A percentile compares a stretch with the other conserved stretches of the same genome.
These are phyloP conservation scores for Cololabis saira DNA, from an alignment of 2,113 vertebrate species.

Conservation along the genomic window DNA sequence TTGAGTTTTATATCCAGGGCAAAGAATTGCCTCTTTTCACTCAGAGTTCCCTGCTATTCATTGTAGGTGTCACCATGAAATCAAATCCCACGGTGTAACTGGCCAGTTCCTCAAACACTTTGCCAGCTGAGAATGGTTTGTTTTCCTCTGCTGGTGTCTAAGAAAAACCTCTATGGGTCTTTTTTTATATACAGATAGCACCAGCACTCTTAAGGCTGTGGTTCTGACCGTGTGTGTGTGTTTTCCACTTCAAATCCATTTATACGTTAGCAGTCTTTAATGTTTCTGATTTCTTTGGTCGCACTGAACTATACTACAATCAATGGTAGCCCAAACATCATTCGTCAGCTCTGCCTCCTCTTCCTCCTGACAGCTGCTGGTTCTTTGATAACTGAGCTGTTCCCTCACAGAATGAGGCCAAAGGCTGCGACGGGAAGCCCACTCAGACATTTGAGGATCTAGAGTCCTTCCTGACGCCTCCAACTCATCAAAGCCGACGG, in stretches of 20 bases:
- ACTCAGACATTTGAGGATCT: slow-evolving; percentile 67
- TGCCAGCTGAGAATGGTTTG: slow-evolving; percentile 45
- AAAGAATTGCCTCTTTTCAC: slow-evolving; percentile 75
- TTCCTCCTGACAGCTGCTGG: slow-evolving; percentile 36
- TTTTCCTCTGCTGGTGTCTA: slow-evolving; percentile 40
- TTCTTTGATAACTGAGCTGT: slow-evolving; percentile 63
- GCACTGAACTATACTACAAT: slow-evolving; percentile 14
- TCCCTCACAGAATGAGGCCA: slow-evolving; percentile 54
- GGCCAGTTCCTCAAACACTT: slow-evolving; percentile 61
- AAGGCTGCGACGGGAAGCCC: slow-evolving; percentile 54
- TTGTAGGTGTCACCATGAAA: slow-evolving; percentile 68
- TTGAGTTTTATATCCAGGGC: slow-evolving; percentile 62
- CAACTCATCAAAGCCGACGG: slow-evolving; percentile 35
- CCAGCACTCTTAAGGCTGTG: too few relatives aligned
- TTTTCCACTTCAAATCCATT: too few relatives aligned
- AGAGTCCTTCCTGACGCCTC: slow-evolving; percentile 46
- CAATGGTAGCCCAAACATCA: slow-evolving; percentile 40
- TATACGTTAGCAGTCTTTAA: too few relatives aligned
- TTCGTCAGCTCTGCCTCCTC: slow-evolving; percentile 45
- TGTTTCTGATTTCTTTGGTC: slow-evolving; percentile 1
- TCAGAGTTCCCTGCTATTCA: slow-evolving; percentile 47
- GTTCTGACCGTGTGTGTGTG: too few relatives aligned
- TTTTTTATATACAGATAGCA: too few relatives aligned
- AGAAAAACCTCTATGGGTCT: slow-evolving; percentile 20
- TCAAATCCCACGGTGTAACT: slow-evolving; percentile 61